Evolutionary conservation across 2,888 invertebrate genomes (phyloP).

Genomic region (Phalera bucephala): DNA sequence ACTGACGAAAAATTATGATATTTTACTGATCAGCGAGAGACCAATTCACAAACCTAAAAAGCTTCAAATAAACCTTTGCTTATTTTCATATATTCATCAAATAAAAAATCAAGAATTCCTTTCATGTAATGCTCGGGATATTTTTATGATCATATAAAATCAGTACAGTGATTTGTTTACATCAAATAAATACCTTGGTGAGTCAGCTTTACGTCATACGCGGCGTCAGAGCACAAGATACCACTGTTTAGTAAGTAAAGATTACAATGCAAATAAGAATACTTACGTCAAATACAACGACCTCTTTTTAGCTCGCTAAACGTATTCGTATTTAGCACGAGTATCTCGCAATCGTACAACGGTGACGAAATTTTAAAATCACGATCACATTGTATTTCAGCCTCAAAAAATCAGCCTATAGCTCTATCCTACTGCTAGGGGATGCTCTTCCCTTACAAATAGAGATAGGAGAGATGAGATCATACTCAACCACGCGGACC

Average conservation of each 20-base stretch:
- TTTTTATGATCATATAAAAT: slow-evolving; percentile 35
- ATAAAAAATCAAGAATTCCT: slow-evolving; percentile 18
- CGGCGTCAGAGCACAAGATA: slow-evolving; percentile 10
- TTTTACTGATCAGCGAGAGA: too few species aligned
- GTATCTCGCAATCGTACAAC: not conserved
- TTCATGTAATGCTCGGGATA: slow-evolving; percentile 30
- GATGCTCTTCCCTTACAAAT: too few species aligned
- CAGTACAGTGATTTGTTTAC: slow-evolving; percentile 42
- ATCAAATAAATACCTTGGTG: slow-evolving; percentile 31
- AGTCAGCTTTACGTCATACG: slow-evolving; percentile 23
- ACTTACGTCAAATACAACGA: slow-evolving; percentile 11
- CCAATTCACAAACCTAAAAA: too few species aligned
- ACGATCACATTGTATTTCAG: too few species aligned
- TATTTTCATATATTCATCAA: too few species aligned
- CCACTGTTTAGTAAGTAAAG: slow-evolving; percentile 22
- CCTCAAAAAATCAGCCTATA: too few species aligned
- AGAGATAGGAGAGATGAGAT: too few species aligned
- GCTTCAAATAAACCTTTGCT: too few species aligned
- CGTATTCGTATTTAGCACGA: not conserved
- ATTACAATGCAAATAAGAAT: slow-evolving; percentile 27
- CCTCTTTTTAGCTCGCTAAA: not conserved
- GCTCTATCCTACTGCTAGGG: too few species aligned
- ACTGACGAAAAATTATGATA: too few species aligned
- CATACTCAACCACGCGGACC: too few species aligned
- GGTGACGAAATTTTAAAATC: not conserved